Base-by-base conservation (phyloP, 1,140 invertebrate species). In the Papilio glaucus region DNA sequence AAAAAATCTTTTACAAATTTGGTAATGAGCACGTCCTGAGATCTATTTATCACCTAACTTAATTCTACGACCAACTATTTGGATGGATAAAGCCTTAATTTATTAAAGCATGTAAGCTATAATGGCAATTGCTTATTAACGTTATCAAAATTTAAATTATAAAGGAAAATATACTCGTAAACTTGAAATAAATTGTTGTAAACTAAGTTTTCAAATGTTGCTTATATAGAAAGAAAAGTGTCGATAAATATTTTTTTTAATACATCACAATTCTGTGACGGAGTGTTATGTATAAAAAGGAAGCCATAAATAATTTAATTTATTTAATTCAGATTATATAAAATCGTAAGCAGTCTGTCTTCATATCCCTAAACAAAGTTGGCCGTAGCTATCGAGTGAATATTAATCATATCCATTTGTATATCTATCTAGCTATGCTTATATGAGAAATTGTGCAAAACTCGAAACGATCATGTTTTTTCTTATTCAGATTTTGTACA, bases 361-460 rank as follows among this genome's bases (percentile, higher is more conserved):
- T n/a, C n/a, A n/a, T 41, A 53, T 63, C 18, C 37, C 65, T 74
- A 33, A 49, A 68, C 33, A 15, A 74, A 82, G 77, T 75, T 79
- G 77, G 76, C 81, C 80, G 81, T 78, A 83, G 77, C 77, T 72
- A 75, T 71, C 68, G 60, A 42, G 74, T 69, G n/a, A n/a, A n/a
- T n/a, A n/a, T n/a, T n/a, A n/a, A n/a, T n/a, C n/a, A n/a, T 85
- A 84, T 71, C 85, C 37, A 85, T 86, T 85, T 84, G 81, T 88
- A 89, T 79, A 75, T 79, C 83, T 89, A 91, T 78, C 87, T 91
- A 89, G 78, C 86, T 91, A 24, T 21, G 90, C 83, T 87, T 91
- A 89, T 75, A 76, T 83, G 80, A 86, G 85, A 90, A 89, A 88
- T 89, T 91, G 89, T 91, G 89, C 87, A 88, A 79, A 82, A 87